These are phyloP conservation scores for Drosophila pullipes DNA, from an alignment of 2,888 invertebrate genomes.

Conservation along the genomic window DNA sequence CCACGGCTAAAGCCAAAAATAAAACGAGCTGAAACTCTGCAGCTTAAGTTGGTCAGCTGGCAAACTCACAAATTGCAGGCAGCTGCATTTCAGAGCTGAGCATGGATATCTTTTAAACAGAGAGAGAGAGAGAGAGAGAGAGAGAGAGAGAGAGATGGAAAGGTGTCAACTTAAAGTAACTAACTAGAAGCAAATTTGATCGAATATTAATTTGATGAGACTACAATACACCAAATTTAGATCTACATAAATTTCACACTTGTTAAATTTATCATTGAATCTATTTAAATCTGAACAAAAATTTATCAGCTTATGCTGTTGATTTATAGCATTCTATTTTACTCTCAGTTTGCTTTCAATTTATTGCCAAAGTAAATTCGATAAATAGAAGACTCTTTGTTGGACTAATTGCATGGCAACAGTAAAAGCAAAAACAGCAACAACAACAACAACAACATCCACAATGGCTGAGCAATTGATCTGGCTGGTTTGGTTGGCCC, in stretches of 20 bases:
- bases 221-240: neutral
- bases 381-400: constrained; percentile 13
- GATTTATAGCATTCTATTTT: neutral
- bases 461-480: constrained; percentile 24
- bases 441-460: neutral
- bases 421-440: constrained; percentile 5
- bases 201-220: neutral
- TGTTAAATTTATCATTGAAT: neutral
- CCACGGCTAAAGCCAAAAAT: constrained; percentile 41
- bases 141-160: neutral
- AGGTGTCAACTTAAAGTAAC: neutral
- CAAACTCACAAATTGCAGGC: constrained; percentile 41
- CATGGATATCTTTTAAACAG: constrained; percentile 10
- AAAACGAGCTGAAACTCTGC: constrained; percentile 20
- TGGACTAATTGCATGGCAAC: constrained; percentile 36
- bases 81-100: constrained; percentile 42
- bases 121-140: neutral
- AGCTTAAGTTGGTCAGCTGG: constrained; percentile 50
- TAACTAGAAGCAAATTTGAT: neutral
- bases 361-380: constrained; percentile 6
- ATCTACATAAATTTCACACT: neutral
- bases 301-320: neutral
- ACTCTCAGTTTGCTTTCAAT: neutral
- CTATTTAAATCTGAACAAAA: neutral
- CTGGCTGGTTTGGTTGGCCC: constrained; percentile 37